A percentile compares a stretch with the other conserved stretches of the same genome.
Evolutionary conservation across 2,797 vertebrate genomes (phyloP).

Genomic region (Babyrousa celebensis): DNA sequence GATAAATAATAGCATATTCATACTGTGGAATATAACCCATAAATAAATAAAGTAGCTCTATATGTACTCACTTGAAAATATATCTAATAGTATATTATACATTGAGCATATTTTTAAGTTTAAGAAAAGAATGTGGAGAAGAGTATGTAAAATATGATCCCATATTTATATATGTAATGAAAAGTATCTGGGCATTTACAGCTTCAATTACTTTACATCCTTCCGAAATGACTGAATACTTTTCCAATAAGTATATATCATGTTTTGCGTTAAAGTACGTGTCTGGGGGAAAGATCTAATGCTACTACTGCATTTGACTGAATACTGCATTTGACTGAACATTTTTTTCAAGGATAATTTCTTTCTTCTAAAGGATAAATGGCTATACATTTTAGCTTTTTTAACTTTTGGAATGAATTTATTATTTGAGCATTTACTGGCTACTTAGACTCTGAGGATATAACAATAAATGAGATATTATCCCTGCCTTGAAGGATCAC

Average conservation of each 20-base stretch:
- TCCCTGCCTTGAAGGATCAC: background rate
- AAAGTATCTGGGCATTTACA: constrained; percentile 24
- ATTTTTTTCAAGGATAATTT: constrained; percentile 42
- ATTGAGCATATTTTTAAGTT: background rate
- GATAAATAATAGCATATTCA: background rate
- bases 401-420: constrained; percentile 18
- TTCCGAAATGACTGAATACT: background rate
- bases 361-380: constrained; percentile 38
- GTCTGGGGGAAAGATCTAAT: background rate
- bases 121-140: background rate
- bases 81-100: background rate
- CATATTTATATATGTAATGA: background rate
- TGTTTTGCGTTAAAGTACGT: constrained; percentile 10
- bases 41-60: background rate
- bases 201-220: background rate
- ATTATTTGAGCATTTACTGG: constrained; percentile 19
- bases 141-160: constrained; percentile 22
- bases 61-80: background rate
- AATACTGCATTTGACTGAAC: background rate
- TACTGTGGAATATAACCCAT: background rate
- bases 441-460: background rate
- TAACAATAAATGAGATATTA: background rate
- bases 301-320: background rate
- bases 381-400: background rate
- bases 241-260: background rate